phyloP scores from a whole-genome alignment of 2,888 invertebrate genomes.

The Ennomos fuscantarius region DNA sequence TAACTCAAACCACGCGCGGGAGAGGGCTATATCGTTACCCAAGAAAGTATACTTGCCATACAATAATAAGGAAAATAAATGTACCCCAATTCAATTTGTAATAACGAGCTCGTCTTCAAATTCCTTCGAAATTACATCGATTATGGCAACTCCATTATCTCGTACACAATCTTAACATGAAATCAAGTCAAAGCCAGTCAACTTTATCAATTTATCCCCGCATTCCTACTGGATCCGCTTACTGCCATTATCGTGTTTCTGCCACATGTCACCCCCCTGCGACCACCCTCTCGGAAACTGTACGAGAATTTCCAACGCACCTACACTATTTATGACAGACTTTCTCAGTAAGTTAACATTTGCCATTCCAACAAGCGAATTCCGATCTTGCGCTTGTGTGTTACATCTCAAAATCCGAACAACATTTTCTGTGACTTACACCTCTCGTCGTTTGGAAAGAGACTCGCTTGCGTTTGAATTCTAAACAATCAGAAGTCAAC shows the following conservation, averaged over 20 bases:
- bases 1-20: no score
- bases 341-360: slow-evolving; percentile 57
- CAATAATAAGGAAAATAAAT: slow-evolving; percentile 16
- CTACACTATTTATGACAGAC: slow-evolving; percentile 55
- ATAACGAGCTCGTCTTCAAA: slow-evolving; percentile 16
- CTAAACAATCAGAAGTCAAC: slow-evolving; percentile 54
- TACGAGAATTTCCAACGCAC: slow-evolving; percentile 51
- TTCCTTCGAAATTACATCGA: slow-evolving; percentile 19
- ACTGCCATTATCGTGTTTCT: slow-evolving; percentile 43
- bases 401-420: slow-evolving; percentile 47
- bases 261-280: slow-evolving; percentile 47
- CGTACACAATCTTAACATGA: slow-evolving; percentile 33
- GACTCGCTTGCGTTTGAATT: slow-evolving; percentile 29
- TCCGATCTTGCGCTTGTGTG: slow-evolving; percentile 40
- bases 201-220: slow-evolving; percentile 60
- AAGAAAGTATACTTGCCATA: slow-evolving; percentile 4
- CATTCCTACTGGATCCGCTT: slow-evolving; percentile 39
- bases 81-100: slow-evolving; percentile 21
- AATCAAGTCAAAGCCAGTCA: slow-evolving; percentile 45
- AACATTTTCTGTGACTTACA: slow-evolving; percentile 42
- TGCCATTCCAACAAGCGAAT: slow-evolving; percentile 43
- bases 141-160: slow-evolving; percentile 35
- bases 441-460: slow-evolving; percentile 34
- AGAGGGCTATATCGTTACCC: background rate
- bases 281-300: slow-evolving; percentile 50